Conservation (phyloP, 2,888 invertebrate species). For the Notodonta ziczac region DNA sequence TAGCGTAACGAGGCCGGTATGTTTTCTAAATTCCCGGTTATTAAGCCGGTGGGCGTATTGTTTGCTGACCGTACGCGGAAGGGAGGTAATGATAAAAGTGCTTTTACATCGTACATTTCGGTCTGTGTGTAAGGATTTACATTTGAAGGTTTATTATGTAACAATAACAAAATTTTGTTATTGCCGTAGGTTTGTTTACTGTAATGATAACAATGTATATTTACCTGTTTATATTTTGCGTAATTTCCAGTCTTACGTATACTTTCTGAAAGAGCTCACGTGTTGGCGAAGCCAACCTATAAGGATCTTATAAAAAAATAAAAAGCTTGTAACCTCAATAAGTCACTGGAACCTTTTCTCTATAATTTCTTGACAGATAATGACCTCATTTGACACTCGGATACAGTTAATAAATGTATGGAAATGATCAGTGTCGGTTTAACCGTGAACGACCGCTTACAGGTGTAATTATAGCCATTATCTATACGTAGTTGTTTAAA, state of each 20-base stretch:
- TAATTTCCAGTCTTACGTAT: neutral
- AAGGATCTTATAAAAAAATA: no score
- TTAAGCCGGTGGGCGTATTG: slow-evolving; percentile 26
- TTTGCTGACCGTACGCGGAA: slow-evolving; percentile 16
- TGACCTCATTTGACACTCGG: no score
- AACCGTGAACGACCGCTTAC: no score
- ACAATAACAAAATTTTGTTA: neutral
- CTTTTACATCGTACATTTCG: slow-evolving; percentile 14
- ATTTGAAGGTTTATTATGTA: neutral
- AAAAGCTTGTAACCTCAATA: no score
- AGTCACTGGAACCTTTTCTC: no score
- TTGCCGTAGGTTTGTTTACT: neutral
- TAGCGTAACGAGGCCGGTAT: slow-evolving; percentile 34
- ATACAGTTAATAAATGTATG: no score
- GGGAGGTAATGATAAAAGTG: slow-evolving; percentile 19
- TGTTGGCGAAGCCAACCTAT: no score
- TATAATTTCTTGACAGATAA: no score
- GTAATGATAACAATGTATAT: neutral
- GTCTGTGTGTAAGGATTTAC: neutral
- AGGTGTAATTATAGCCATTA: no score
- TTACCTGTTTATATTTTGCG: neutral
- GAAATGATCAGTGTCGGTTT: no score
- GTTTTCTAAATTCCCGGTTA: slow-evolving; percentile 34
- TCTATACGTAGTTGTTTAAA: no score
- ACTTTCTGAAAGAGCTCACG: no score